Conservation (phyloP, 2,113 vertebrate genomes). For the pig (Sus scrofa) region T2T-Sscrofa CM000830.6:38588001-38588500, state of each 20-base stretch:
- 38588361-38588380: neutral
- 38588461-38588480: slow-evolving; percentile 16
- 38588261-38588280: slow-evolving; percentile 39
- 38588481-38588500: neutral
- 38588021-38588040: neutral
- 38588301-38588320: neutral
- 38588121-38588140: neutral
- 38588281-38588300: slow-evolving; percentile 12
- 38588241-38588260: slow-evolving; percentile 30
- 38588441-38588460: neutral
- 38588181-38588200: neutral
- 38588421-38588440: neutral
- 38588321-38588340: neutral
- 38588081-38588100: neutral
- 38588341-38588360: slow-evolving; percentile 15
- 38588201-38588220: neutral
- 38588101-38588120: neutral
- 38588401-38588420: neutral
- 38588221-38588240: neutral
- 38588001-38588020: neutral
- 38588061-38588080: slow-evolving; percentile 7
- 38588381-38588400: neutral
- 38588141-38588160: neutral
- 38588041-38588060: too few relatives aligned
- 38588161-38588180: neutral